Base-by-base conservation (phyloP, 2,888 invertebrate genomes). In the Acronicta alni region DNA sequence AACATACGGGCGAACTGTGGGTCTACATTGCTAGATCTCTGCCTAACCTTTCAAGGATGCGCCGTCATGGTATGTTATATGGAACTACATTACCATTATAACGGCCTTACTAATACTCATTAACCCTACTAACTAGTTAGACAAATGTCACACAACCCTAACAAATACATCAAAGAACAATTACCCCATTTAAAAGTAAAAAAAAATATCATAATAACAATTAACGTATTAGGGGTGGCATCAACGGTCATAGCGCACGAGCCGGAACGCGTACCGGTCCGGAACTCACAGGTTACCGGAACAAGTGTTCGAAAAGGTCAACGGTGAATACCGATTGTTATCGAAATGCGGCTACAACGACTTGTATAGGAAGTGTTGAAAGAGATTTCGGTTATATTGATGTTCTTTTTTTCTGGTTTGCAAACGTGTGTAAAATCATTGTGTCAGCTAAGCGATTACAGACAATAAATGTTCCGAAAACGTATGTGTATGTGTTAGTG, bases 211-310 rank as follows among this genome's bases (percentile, higher is more conserved):
- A 79, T 77, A 55, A 71, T 60, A 72, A 60, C 35, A 67, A 55
- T 64, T 46, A 52, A 44, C 39, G 14, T 48, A 37, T 58, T 59
- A 62, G 59, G 77, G 72, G 70, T 70, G 66, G 59, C 55, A 62
- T 62, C 63, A 79, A 77, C 78, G 67, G 80, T 57, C 73, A 69
- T 77, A 75, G 63, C 60, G 66, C 81, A 82, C 82, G 51, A 32
- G 73, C 79, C 83, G 82, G 81, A 82, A 83, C 81, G 72, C 54
- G 69, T 79, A 82, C 74, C 83, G 82, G 73, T 77, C 80, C 77
- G 76, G 75, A 80, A 70, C 67, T 62, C 54, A 44, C 48, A 53
- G 51, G 71, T 53, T 54, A 64, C 74, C 75, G 75, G 68, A 75
- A 81, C 76, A 73, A 67, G 76, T 78, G 62, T 60, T 64, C 63